These are phyloP conservation scores for Actinemys pallida DNA, from an alignment of 2,113 vertebrate species.

Conservation along the genomic window DNA sequence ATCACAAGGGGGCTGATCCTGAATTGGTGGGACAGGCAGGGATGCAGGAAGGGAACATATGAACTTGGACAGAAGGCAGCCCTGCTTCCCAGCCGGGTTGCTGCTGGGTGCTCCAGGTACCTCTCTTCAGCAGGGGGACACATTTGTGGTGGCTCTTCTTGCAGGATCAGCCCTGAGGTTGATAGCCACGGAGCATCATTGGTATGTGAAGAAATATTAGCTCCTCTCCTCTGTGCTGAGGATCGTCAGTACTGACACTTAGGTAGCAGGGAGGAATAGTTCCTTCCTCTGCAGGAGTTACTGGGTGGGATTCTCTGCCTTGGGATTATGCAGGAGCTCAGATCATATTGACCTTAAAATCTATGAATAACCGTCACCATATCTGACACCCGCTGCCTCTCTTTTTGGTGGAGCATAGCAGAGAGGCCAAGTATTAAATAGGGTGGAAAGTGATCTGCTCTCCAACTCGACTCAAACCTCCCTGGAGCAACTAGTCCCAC, in stretches of 20 bases:
- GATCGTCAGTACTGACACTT: not conserved
- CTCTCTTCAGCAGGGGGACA: not conserved
- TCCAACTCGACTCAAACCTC: not conserved
- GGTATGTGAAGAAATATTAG: not conserved
- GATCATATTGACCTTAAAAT: not conserved
- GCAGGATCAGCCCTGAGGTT: not conserved
- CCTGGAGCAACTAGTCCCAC: not conserved
- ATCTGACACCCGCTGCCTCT: not conserved
- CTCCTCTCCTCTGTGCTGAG: not conserved
- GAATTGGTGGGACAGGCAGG: not conserved
- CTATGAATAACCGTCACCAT: not conserved
- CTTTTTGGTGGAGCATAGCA: not conserved
- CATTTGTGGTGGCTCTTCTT: not conserved
- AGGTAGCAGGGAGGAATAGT: not conserved
- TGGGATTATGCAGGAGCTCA: not conserved
- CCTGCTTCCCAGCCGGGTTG: not conserved
- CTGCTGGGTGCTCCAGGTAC: not conserved
- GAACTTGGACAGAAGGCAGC: not conserved
- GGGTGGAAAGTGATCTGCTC: not conserved
- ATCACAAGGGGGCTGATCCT: not conserved
- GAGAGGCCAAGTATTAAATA: not conserved
- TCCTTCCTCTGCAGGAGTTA: not conserved
- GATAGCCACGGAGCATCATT: not conserved
- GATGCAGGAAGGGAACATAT: not conserved
- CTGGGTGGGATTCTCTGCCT: not conserved